Evolutionary conservation across 2,797 vertebrate species (phyloP).

Genomic region (Hyperoplus lanceolatus): DNA sequence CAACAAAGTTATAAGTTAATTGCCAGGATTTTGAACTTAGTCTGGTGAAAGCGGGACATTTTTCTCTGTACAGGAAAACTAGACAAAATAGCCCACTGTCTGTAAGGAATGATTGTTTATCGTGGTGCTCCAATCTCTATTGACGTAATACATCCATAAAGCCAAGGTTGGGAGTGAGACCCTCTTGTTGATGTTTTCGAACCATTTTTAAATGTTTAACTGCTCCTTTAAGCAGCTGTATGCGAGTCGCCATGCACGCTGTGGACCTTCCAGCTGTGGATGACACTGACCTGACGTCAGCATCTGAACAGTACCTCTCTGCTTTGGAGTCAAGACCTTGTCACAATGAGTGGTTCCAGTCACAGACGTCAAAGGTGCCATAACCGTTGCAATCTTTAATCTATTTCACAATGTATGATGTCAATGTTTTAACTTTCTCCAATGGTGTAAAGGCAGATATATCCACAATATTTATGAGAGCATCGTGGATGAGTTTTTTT

Average conservation of each 20-base stretch:
- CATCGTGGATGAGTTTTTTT: too few species aligned
- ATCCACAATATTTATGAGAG: background rate
- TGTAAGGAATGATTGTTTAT: background rate
- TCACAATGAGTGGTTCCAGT: conserved; percentile 51
- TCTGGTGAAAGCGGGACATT: background rate
- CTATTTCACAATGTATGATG: background rate
- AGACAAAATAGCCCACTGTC: background rate
- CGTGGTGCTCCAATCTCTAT: background rate
- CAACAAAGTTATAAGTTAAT: background rate
- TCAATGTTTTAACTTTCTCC: background rate
- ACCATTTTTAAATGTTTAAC: background rate
- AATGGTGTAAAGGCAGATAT: too few species aligned
- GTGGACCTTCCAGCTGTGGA: conserved; percentile 75
- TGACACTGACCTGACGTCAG: conserved; percentile 56
- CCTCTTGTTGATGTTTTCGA: background rate
- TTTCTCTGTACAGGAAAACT: background rate
- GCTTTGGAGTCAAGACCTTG: conserved; percentile 53
- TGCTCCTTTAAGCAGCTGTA: background rate
- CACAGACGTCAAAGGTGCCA: conserved; percentile 64
- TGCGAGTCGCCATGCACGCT: conserved; percentile 71
- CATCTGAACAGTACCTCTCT: conserved; percentile 59
- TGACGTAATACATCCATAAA: background rate
- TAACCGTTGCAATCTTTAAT: too few species aligned
- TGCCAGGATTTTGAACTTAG: background rate
- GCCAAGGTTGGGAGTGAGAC: too few species aligned